Percentiles rank a stretch among this genome's conserved stretches.
Evolutionary conservation across 2,113 vertebrate species (phyloP).

Genomic region (Chiloscyllium plagiosum): DNA sequence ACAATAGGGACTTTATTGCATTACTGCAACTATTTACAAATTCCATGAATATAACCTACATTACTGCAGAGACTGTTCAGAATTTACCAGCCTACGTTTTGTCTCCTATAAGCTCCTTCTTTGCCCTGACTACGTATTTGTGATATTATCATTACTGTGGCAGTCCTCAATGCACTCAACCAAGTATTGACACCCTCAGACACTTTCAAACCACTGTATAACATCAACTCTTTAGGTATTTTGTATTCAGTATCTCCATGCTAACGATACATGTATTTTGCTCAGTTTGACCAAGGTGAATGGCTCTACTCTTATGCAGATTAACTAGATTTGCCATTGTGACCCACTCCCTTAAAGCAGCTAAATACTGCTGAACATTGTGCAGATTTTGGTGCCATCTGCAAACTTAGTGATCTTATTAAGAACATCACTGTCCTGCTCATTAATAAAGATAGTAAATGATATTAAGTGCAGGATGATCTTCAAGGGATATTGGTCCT

Average conservation of each 20-base stretch:
- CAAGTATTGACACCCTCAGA: too few relatives aligned
- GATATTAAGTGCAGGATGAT: background rate
- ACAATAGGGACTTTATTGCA: too few relatives aligned
- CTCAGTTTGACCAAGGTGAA: background rate
- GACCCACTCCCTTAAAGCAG: background rate
- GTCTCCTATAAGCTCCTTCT: too few relatives aligned
- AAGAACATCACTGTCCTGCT: background rate
- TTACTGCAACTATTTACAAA: too few relatives aligned
- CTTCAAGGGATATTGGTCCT: background rate
- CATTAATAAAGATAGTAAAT: background rate
- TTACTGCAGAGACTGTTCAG: too few relatives aligned
- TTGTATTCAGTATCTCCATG: background rate
- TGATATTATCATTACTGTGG: too few relatives aligned
- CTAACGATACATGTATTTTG: background rate
- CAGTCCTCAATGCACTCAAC: too few relatives aligned
- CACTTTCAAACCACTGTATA: too few relatives aligned
- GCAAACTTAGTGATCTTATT: background rate
- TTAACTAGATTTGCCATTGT: background rate
- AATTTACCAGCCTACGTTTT: too few relatives aligned
- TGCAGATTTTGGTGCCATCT: background rate
- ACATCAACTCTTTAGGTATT: too few relatives aligned
- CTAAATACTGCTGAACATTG: background rate
- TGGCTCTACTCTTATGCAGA: background rate
- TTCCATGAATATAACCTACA: too few relatives aligned
- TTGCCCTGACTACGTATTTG: too few relatives aligned